These are phyloP conservation scores for Scaptomyza pallida DNA, from an alignment of 1,140 invertebrate species.

Conservation along the genomic window DNA sequence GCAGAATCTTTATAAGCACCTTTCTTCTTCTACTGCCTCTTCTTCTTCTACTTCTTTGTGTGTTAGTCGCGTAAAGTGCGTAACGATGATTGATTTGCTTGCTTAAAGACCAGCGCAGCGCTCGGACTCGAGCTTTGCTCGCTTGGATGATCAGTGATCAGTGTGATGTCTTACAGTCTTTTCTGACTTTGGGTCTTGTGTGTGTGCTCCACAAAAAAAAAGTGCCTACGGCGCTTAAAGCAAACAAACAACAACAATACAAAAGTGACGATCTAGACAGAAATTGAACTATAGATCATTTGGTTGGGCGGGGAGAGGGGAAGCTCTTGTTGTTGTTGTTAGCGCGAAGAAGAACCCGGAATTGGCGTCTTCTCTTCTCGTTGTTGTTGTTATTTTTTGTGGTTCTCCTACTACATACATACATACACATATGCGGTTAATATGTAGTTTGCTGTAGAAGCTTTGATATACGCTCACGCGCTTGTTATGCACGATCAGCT, in stretches of 20 bases:
- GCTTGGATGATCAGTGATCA: slow-evolving; percentile 32
- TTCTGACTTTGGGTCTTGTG: slow-evolving; percentile 29
- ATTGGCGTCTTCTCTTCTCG: slow-evolving; percentile 70
- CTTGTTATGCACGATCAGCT: slow-evolving; percentile 80
- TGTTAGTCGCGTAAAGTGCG: slow-evolving; percentile 41
- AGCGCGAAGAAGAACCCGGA: slow-evolving; percentile 79
- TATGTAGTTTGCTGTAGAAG: too few species aligned
- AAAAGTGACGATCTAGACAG: slow-evolving; percentile 77
- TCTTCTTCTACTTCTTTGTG: neutral
- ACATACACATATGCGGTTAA: too few species aligned
- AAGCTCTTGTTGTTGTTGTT: slow-evolving; percentile 46
- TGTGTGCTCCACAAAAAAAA: slow-evolving; percentile 66
- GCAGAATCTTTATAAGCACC: too few species aligned
- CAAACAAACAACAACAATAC: slow-evolving; percentile 21
- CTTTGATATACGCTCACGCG: slow-evolving; percentile 67
- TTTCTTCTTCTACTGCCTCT: slow-evolving; percentile 9
- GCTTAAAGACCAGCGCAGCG: slow-evolving; percentile 44
- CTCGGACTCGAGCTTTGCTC: slow-evolving; percentile 23
- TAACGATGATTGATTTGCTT: slow-evolving; percentile 77
- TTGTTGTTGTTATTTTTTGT: slow-evolving; percentile 34
- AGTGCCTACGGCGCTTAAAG: slow-evolving; percentile 65
- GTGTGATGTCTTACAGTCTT: slow-evolving; percentile 4
- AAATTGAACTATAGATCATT: slow-evolving; percentile 74
- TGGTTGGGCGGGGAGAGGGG: neutral
- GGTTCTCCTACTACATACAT: neutral